Conservation (phyloP, 53 echinoderm and acorn worm genomes). For the Luidia sarsii region DNA sequence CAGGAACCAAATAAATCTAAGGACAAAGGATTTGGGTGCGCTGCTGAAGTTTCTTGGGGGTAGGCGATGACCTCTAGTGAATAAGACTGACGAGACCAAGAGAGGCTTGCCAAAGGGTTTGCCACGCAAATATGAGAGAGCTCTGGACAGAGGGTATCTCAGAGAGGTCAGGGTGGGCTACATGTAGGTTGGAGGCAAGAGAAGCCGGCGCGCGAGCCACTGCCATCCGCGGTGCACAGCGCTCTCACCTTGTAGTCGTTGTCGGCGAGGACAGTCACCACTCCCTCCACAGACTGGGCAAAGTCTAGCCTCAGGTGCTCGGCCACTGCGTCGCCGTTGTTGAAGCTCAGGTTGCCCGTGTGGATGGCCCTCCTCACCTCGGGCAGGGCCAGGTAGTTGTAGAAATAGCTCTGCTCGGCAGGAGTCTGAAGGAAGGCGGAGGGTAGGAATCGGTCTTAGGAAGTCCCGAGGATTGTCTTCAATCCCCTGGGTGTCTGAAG, state of each 20-base stretch:
- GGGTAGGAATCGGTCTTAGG: too few species aligned
- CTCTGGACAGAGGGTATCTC: too few species aligned
- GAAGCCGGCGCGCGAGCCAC: not conserved
- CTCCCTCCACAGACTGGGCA: slow-evolving; percentile 65
- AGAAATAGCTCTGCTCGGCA: slow-evolving; percentile 68
- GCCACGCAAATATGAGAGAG: not conserved
- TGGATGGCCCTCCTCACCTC: slow-evolving; percentile 86
- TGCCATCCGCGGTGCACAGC: not conserved
- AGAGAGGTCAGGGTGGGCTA: not conserved
- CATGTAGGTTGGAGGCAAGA: not conserved
- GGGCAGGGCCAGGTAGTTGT: slow-evolving; percentile 55
- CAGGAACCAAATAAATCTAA: too few species aligned
- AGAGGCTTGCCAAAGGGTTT: too few species aligned
- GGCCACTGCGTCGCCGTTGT: slow-evolving; percentile 65
- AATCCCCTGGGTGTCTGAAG: too few species aligned
- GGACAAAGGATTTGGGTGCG: too few species aligned
- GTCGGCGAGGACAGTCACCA: slow-evolving; percentile 61
- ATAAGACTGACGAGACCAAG: too few species aligned
- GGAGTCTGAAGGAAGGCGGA: slow-evolving; percentile 68
- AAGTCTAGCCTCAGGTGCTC: slow-evolving; percentile 64
- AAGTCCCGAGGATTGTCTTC: too few species aligned
- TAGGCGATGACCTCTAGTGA: too few species aligned
- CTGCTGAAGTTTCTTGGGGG: too few species aligned
- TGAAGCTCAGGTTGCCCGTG: slow-evolving; percentile 83
- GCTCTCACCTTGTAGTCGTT: slow-evolving; percentile 73